Percentiles rank a stretch among this genome's conserved stretches.
Evolutionary conservation across 1,140 invertebrate genomes (phyloP).

Genomic region (Harpegnathos saltator): DNA sequence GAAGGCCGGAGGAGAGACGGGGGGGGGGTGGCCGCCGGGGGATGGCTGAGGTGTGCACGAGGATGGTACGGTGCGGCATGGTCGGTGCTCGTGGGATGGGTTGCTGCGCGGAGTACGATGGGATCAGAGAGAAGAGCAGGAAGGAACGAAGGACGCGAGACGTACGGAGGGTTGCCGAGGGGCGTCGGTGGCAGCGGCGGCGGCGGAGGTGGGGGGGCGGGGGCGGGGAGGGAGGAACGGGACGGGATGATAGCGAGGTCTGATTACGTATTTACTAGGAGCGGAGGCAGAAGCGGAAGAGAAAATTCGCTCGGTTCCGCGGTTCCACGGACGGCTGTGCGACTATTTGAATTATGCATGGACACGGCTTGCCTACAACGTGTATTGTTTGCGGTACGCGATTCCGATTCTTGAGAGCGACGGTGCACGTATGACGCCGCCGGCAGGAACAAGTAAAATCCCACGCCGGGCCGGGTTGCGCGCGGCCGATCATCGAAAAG

Average conservation of each 20-base stretch:
- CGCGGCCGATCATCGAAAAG: conserved; percentile 27
- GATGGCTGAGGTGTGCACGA: conserved; percentile 65
- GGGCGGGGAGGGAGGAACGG: conserved; percentile 20
- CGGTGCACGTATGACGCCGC: conserved; percentile 68
- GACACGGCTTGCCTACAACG: conserved; percentile 85
- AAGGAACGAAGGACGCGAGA: conserved; percentile 41
- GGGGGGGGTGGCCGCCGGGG: conserved; percentile 46
- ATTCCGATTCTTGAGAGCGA: conserved; percentile 84
- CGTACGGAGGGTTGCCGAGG: conserved; percentile 29
- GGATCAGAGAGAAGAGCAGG: conserved; percentile 46
- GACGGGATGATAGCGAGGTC: conserved; percentile 80
- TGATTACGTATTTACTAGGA: conserved; percentile 86
- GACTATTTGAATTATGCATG: conserved; percentile 86
- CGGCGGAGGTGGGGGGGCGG: neutral
- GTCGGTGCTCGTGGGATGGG: conserved; percentile 47
- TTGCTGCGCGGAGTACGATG: conserved; percentile 43
- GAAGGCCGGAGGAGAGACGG: neutral
- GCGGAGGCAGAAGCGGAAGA: conserved; percentile 83
- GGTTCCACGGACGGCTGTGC: conserved; percentile 81
- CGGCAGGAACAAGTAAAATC: conserved; percentile 59
- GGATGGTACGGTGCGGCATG: conserved; percentile 18
- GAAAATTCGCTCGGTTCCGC: conserved; percentile 83
- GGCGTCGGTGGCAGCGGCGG: neutral
- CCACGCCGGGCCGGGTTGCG: conserved; percentile 55
- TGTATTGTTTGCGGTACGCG: conserved; percentile 85